Evolutionary conservation across 2,113 vertebrate species (phyloP), one percentile per base, ranked within the genome.

Genomic region (Rhinolophus sinicus): DNA sequence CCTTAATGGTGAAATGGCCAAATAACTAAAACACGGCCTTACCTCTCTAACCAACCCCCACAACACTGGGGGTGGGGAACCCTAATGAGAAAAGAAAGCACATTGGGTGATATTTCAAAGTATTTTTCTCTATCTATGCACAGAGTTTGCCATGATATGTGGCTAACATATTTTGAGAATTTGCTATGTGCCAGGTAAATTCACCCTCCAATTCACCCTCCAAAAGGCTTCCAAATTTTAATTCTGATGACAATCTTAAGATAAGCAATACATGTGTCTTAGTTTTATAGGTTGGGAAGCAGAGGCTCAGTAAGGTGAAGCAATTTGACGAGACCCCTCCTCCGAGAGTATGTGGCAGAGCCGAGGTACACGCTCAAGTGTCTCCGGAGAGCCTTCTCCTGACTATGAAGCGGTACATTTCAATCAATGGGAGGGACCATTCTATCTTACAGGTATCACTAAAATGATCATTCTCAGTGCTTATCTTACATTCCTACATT

Each of bases 111-210:
- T 40, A 78, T 54, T 72, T 56, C 73, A 56, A 73, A 35, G 4
- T 56, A 22, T 5, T 24, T 9, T 44, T 86, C 38, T 5, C 14
- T 73, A 26, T 65, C 11, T 50, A 21, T 38, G 6, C 22, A 28
- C 24, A 65, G 19, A 47, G 28, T 77, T 50, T 75, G 38, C 35
- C 69, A 38, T 33, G 28, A 8, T 28, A 33, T 12, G 60, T 76
- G 84, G 8, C 5, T 82, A 76, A 88, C 21, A 22, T 40, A 73
- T 50, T 76, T 88, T 95, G 52, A 92, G 15, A 69, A 82, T 60
- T 11, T 83, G 5, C 16, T 60, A 22, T 35, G 8, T 83, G 5
- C 30, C 19, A 81, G 26, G 19, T 44, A 73, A 6, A 38, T 75
- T 82, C n/a, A n/a, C n/a, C n/a, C n/a, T n/a, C n/a, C n/a, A n/a